Evolutionary conservation across 2,113 vertebrate species (phyloP), one percentile per base, ranked within the genome.

Genomic region (Phaethon lepturus): DNA sequence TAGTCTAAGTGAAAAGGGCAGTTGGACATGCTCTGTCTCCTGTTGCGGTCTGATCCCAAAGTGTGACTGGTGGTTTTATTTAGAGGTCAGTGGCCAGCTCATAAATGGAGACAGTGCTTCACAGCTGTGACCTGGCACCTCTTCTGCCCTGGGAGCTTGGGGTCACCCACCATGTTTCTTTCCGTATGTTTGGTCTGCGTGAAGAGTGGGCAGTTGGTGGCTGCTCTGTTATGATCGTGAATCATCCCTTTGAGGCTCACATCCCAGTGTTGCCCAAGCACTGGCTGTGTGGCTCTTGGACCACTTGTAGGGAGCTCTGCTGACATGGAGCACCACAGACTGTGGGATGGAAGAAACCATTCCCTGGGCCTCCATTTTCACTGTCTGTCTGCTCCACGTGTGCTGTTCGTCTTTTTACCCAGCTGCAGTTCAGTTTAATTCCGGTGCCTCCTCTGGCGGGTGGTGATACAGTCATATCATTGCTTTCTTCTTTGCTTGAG

Each of bases 251-350:
- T 28, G 50, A 56, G 49, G 9, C 12, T 78, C 12, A 0, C 47
- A 52, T 83, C 71, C 44, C 71, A 18, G 59, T 35, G n/a, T 26
- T 68, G 14, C 56, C 45, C 56, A 33, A 23, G 38, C 42, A 18
- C 67, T 0, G 2, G 7, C 20, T 49, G 7, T 0, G 1, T 68
- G 49, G 31, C 58, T 73, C 52, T 82, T 0, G 0, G 33, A 13
- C 47, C 5, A 0, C n/a, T 33, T 5, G 0, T 15, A 19, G 55
- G 72, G 47, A 76, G 3, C 15, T 82, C 24, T 72, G 62, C 35
- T 55, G 56, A 11, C 58, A 4, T 5, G 14, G 62, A 77, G 45
- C 67, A 49, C 20, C 18, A 38, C 33, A 63, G 24, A 12, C 45
- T 22, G 9, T 0, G 1, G 49, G 49, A 35, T 60, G 49, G 38